These are phyloP conservation scores for Matsumyia berberina DNA, from an alignment of 2,888 invertebrate species.

Conservation along the genomic window DNA sequence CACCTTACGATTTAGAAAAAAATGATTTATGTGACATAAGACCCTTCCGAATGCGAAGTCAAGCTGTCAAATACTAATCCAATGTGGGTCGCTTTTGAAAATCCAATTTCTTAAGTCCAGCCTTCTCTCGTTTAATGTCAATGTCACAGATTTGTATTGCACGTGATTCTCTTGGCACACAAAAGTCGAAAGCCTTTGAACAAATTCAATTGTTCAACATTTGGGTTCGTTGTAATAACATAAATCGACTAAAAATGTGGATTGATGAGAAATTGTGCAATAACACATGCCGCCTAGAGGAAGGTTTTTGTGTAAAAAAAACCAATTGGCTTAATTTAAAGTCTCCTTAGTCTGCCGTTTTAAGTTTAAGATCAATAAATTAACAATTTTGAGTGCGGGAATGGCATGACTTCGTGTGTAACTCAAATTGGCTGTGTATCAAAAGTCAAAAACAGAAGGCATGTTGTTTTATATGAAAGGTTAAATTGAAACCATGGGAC, in stretches of 20 bases:
- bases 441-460: too few species aligned
- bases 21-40: constrained; percentile 32
- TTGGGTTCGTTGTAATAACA: background rate
- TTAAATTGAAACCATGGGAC: too few species aligned
- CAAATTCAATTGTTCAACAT: constrained; percentile 5
- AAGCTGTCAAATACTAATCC: background rate
- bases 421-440: background rate
- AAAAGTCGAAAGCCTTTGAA: background rate
- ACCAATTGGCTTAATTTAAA: constrained; percentile 1
- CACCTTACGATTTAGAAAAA: background rate
- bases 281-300: background rate
- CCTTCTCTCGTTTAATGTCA: constrained; percentile 15
- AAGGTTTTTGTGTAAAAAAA: background rate
- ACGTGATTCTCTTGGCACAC: constrained; percentile 13
- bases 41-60: constrained; percentile 9
- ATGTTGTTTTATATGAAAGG: too few species aligned
- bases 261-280: constrained; percentile 4
- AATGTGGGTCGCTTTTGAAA: background rate
- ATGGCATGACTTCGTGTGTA: background rate
- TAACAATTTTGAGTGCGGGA: constrained; percentile 7
- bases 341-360: background rate
- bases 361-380: background rate
- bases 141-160: constrained; percentile 4
- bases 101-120: constrained; percentile 11
- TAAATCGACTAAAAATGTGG: constrained; percentile 1